phyloP scores from a whole-genome alignment of 2,797 vertebrate genomes.

The Oryzias dopingdopingensis region DNA sequence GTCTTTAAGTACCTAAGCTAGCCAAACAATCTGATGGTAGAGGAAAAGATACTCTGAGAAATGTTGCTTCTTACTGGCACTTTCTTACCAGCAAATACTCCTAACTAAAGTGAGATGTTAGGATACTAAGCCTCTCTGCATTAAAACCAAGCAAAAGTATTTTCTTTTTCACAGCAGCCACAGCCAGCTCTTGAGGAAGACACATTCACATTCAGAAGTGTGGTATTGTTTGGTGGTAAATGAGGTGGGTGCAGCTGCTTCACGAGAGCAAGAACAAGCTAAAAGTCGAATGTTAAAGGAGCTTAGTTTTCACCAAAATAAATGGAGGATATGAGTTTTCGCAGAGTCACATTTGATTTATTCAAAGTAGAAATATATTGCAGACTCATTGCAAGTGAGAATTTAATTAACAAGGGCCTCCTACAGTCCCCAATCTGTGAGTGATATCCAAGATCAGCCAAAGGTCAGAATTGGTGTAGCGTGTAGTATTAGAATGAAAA shows the following conservation, averaged over 20 bases:
- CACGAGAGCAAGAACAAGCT: conserved; percentile 16
- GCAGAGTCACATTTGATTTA: conserved; percentile 9
- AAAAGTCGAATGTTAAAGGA: conserved; percentile 6
- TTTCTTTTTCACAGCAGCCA: conserved; percentile 66
- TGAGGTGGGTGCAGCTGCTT: conserved; percentile 43
- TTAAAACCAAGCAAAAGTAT: conserved; percentile 56
- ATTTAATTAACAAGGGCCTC: conserved; percentile 54
- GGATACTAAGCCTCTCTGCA: conserved; percentile 60
- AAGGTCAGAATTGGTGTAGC: conserved; percentile 62
- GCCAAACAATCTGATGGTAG: conserved; percentile 60
- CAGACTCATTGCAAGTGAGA: conserved; percentile 26
- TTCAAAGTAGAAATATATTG: conserved; percentile 25
- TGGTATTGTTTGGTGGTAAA: conserved; percentile 49
- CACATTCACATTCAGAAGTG: conserved; percentile 62
- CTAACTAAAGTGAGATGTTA: conserved; percentile 64
- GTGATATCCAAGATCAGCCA: conserved; percentile 61
- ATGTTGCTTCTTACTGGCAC: conserved; percentile 45
- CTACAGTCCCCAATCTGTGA: conserved; percentile 31
- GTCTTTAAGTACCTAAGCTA: conserved; percentile 26
- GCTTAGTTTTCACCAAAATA: conserved; percentile 5
- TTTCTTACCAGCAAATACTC: conserved; percentile 64
- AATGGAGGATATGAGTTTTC: conserved; percentile 5
- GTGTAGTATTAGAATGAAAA: conserved; percentile 65
- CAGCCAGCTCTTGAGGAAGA: conserved; percentile 47
- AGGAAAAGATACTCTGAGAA: conserved; percentile 44